These are phyloP conservation scores for Stenchaetothrips biformis DNA, from an alignment of 2,888 invertebrate species.

Conservation along the genomic window DNA sequence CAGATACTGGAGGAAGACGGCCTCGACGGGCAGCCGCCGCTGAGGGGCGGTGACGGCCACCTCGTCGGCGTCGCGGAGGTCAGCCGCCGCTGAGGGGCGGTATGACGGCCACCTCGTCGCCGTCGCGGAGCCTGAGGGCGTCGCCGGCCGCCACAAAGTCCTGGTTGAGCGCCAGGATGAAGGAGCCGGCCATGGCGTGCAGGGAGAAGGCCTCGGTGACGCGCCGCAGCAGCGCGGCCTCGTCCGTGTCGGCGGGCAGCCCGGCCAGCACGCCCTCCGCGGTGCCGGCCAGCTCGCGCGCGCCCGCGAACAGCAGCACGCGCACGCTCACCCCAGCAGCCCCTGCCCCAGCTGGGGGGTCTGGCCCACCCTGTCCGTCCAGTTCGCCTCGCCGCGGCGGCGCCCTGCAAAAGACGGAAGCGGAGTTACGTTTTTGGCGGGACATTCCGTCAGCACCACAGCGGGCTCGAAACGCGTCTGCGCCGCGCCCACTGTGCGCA, in stretches of 20 bases:
- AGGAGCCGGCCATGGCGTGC: conserved; percentile 1
- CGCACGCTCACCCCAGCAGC: background rate
- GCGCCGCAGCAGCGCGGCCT: background rate
- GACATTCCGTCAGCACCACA: no score
- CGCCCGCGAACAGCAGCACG: conserved; percentile 19
- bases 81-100: background rate
- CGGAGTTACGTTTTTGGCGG: no score
- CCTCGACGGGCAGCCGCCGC: no score
- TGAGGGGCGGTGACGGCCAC: no score
- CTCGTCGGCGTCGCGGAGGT: background rate
- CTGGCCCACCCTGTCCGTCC: background rate
- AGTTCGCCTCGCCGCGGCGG: background rate
- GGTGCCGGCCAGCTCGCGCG: conserved; percentile 5
- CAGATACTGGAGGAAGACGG: background rate
- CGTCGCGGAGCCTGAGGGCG: background rate
- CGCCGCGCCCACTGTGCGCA: no score
- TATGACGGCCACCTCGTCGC: conserved; percentile 11
- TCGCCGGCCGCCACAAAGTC: background rate
- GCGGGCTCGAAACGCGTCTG: no score
- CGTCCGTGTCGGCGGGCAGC: background rate
- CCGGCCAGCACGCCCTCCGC: conserved; percentile 3
- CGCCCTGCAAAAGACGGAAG: background rate
- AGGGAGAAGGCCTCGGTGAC: conserved; percentile 19
- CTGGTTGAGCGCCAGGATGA: conserved; percentile 14
- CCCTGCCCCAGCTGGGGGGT: background rate